Percentiles rank a stretch among this genome's conserved stretches.
phyloP scores from a whole-genome alignment of 2,113 vertebrate species.

The Neotragus pygmaeus region DNA sequence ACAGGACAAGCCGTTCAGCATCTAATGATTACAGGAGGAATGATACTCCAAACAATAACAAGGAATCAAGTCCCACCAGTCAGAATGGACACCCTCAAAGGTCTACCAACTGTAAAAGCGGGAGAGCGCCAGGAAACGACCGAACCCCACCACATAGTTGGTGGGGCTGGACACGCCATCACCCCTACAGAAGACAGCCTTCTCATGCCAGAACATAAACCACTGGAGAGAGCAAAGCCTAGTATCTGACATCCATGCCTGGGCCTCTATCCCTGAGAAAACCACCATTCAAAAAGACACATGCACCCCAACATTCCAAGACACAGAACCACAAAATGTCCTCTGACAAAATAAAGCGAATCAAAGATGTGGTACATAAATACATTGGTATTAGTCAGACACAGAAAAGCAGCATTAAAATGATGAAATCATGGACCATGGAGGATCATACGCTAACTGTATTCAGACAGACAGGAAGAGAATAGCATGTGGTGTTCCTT shows the following conservation, averaged over 20 bases:
- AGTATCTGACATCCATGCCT: background rate
- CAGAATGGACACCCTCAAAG: background rate
- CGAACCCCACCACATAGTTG: background rate
- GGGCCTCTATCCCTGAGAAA: accelerated
- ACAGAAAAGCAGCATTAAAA: background rate
- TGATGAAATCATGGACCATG: background rate
- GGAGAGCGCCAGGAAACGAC: background rate
- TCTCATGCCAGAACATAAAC: accelerated
- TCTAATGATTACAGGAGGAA: background rate
- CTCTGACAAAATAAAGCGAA: background rate
- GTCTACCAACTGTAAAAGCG: background rate
- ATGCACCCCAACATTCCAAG: background rate
- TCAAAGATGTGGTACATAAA: background rate
- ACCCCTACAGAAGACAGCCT: background rate
- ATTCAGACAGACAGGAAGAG: background rate
- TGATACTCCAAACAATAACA: background rate
- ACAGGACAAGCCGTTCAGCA: accelerated
- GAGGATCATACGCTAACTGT: background rate
- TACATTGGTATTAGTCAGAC: background rate
- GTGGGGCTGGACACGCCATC: background rate
- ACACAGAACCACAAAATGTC: background rate
- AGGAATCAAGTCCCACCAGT: background rate
- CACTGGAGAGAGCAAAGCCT: background rate
- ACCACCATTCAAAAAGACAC: background rate
- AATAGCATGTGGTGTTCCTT: background rate